These are phyloP conservation scores for Sylvilagus floridanus DNA, from an alignment of 2,797 vertebrate genomes.

Conservation along the genomic window DNA sequence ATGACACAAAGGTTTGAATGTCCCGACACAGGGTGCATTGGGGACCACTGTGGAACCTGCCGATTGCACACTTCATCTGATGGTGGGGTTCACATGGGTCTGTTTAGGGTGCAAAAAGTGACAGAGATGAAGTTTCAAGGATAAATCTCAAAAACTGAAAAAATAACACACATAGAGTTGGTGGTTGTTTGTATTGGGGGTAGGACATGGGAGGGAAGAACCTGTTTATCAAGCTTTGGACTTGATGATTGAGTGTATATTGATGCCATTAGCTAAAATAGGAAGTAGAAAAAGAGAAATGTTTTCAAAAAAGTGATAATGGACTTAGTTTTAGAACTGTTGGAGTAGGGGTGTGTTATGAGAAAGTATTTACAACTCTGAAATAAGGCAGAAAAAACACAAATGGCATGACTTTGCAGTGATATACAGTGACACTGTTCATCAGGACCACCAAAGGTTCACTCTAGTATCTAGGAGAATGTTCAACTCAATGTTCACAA, in stretches of 20 bases:
- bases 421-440: background rate
- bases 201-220: background rate
- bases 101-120: background rate
- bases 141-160: background rate
- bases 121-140: no score
- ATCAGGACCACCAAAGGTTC: background rate
- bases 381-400: background rate
- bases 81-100: background rate
- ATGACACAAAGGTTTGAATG: background rate
- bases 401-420: background rate
- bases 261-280: background rate
- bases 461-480: background rate
- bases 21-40: background rate
- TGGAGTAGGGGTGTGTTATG: background rate
- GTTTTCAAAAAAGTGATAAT: slow-evolving; percentile 18
- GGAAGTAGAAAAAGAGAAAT: background rate
- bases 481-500: background rate
- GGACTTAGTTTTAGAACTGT: slow-evolving; percentile 2
- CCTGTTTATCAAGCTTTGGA: background rate
- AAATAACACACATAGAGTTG: background rate
- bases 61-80: background rate
- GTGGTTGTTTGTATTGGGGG: background rate
- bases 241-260: background rate
- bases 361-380: background rate
- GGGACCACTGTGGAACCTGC: background rate